Evolutionary conservation across 2,113 vertebrate genomes (phyloP).

Genomic region (Paramormyrops kingsleyae): DNA sequence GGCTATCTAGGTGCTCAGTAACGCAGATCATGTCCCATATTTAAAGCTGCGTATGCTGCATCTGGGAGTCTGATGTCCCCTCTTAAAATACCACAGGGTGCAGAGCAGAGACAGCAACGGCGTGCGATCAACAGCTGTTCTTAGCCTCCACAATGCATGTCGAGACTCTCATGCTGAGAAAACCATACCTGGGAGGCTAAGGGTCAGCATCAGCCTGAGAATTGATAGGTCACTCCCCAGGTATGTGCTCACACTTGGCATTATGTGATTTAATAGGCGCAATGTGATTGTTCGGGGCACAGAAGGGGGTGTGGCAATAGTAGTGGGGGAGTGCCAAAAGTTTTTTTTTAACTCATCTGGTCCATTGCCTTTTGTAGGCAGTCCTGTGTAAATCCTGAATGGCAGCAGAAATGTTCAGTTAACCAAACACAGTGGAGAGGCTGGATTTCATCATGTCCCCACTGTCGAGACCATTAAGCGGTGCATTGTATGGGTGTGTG

Average conservation of each 20-base stretch:
- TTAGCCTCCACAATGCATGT: background rate
- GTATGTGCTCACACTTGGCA: background rate
- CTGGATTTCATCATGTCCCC: background rate
- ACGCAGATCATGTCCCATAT: background rate
- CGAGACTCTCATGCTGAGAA: background rate
- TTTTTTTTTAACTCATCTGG: background rate
- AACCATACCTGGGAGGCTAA: background rate
- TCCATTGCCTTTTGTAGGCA: background rate
- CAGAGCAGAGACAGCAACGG: background rate
- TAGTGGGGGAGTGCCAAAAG: background rate
- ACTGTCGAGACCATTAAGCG: background rate
- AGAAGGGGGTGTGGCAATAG: background rate
- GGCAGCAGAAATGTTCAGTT: conserved; percentile 44
- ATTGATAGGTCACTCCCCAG: background rate
- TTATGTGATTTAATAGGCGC: background rate
- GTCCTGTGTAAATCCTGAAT: conserved; percentile 49
- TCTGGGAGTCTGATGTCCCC: background rate
- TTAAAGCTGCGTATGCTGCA: background rate
- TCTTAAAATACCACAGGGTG: background rate
- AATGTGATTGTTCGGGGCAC: background rate
- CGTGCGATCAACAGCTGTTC: background rate
- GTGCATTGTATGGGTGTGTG: background rate
- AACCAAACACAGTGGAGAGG: background rate
- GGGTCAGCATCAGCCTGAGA: background rate
- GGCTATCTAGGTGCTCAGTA: background rate